Evolutionary conservation across 1,140 invertebrate species (phyloP).

Genomic region (Camponotus floridanus): DNA sequence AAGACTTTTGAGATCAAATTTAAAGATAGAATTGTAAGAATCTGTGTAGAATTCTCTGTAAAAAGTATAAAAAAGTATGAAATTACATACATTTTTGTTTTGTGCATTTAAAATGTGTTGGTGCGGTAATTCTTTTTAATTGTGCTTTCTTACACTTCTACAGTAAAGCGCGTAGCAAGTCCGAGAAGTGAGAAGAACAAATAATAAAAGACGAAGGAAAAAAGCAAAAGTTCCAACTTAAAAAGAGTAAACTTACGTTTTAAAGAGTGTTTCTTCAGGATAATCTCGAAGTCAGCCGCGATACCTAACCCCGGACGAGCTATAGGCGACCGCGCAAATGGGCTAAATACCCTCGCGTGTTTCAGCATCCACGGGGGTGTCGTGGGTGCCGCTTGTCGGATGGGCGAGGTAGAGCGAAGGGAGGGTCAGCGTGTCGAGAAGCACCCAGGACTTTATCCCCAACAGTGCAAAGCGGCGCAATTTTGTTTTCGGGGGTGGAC

Average conservation of each 20-base stretch:
- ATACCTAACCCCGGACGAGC: conserved; percentile 56
- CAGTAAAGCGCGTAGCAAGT: conserved; percentile 23
- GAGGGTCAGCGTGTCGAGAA: conserved; percentile 38
- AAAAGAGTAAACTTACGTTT: conserved; percentile 21
- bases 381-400: conserved; percentile 32
- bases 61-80: background rate
- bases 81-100: background rate
- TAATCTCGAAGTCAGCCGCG: conserved; percentile 59
- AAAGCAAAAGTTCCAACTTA: background rate
- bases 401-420: background rate
- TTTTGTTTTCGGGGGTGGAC: conserved; percentile 67
- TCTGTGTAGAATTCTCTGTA: background rate
- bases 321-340: conserved; percentile 55
- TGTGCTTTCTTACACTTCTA: background rate
- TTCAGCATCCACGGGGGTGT: conserved; percentile 44
- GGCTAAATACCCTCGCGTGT: conserved; percentile 52
- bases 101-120: conserved; percentile 3
- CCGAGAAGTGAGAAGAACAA: background rate
- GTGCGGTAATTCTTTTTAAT: conserved; percentile 7
- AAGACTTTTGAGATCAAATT: background rate
- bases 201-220: conserved; percentile 18
- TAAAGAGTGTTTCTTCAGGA: conserved; percentile 29
- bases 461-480: conserved; percentile 75
- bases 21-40: background rate
- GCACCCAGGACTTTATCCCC: conserved; percentile 70